A percentile compares a stretch with the other conserved stretches of the same genome.
Conservation (phyloP, 2,888 invertebrate genomes). For the Tetragonisca angustula region DNA sequence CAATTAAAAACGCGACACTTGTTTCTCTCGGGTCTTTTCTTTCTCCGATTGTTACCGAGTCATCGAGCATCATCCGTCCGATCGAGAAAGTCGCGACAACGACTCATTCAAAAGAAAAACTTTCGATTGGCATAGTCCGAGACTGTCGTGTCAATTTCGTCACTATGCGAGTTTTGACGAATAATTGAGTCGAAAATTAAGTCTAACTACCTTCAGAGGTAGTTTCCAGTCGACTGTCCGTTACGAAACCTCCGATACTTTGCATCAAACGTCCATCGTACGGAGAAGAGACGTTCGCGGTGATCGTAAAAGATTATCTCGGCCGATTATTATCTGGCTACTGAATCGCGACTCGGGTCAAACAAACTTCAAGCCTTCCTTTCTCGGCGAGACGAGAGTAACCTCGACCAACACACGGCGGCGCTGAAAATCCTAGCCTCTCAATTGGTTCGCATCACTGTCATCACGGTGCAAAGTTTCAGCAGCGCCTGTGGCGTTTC, state of each 20-base stretch:
- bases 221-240: no score
- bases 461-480: conserved; percentile 17
- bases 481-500: conserved; percentile 17
- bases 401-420: no score
- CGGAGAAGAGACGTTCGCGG: no score
- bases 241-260: no score
- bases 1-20: conserved; percentile 24
- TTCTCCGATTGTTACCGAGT: neutral
- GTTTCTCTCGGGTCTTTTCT: neutral
- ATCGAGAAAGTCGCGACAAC: neutral
- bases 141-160: neutral
- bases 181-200: no score
- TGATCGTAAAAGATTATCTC: neutral
- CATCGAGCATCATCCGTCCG: neutral
- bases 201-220: no score
- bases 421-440: neutral
- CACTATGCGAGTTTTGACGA: neutral
- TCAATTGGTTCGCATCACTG: neutral
- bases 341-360: neutral
- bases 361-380: neutral
- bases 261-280: no score
- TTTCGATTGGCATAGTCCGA: neutral
- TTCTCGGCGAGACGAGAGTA: neutral
- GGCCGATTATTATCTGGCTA: neutral
- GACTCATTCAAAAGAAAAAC: neutral